Percentiles rank a stretch among this genome's conserved stretches.
phyloP scores from a whole-genome alignment of 2,797 vertebrate genomes.

The Petrocephalus schoutedeni region DNA sequence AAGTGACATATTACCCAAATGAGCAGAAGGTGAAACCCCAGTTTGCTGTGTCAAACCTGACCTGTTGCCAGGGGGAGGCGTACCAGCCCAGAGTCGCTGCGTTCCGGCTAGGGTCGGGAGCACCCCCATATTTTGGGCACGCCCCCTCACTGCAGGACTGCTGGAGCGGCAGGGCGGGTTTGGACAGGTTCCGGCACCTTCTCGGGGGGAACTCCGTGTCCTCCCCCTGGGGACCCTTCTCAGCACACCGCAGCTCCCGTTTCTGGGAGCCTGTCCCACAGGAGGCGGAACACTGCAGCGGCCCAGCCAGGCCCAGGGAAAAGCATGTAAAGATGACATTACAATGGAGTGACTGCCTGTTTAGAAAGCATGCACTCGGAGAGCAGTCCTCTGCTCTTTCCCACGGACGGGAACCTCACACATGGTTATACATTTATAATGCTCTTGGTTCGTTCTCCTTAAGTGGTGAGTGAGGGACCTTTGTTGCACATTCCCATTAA shows the following conservation, averaged over 20 bases:
- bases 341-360: neutral
- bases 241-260: constrained; percentile 79
- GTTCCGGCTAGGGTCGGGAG: constrained; percentile 43
- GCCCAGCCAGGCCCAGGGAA: neutral
- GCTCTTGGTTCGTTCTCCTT: neutral
- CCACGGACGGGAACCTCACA: neutral
- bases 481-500: neutral
- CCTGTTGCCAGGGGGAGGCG: constrained; percentile 90
- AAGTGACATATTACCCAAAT: neutral
- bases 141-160: constrained; percentile 70
- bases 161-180: constrained; percentile 70
- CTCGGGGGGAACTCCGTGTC: constrained; percentile 73
- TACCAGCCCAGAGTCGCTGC: constrained; percentile 74
- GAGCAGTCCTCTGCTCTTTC: neutral
- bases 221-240: constrained; percentile 72
- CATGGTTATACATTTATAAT: constrained; percentile 13
- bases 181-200: constrained; percentile 81
- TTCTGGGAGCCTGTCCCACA: constrained; percentile 77
- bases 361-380: neutral
- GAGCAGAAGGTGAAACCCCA: neutral
- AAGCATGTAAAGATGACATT: neutral
- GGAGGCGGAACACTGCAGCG: constrained; percentile 73
- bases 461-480: neutral
- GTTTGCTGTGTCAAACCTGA: constrained; percentile 34
- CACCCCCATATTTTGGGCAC: constrained; percentile 55